Conservation (phyloP, 2,888 invertebrate genomes). For the Cheilosia grossa region DNA sequence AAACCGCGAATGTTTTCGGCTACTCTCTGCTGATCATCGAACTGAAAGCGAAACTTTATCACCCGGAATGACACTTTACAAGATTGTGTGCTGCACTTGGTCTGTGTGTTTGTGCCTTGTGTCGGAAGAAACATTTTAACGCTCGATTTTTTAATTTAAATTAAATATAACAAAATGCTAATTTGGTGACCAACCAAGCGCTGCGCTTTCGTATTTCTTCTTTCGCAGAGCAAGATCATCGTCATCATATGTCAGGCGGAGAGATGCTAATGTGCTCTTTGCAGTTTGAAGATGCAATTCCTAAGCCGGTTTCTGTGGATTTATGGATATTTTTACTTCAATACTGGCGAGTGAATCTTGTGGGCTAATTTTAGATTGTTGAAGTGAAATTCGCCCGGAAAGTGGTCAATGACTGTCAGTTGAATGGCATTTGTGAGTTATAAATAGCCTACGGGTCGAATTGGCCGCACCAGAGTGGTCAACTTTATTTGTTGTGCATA, state of each 20-base stretch:
- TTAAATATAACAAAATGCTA: constrained; percentile 12
- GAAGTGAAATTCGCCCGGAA: constrained; percentile 49
- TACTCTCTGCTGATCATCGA: constrained; percentile 42
- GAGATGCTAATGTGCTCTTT: constrained; percentile 41
- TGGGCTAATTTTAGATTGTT: constrained; percentile 60
- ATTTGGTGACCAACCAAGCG: constrained; percentile 2
- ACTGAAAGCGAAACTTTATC: constrained; percentile 66
- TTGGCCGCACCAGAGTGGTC: no score
- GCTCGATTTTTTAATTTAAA: constrained; percentile 35
- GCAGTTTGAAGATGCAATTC: constrained; percentile 36
- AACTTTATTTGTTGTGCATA: no score
- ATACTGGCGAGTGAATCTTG: constrained; percentile 31
- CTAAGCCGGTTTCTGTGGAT: constrained; percentile 45
- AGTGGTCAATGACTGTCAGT: constrained; percentile 62
- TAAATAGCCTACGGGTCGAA: constrained; percentile 7
- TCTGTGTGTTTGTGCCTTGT: no score
- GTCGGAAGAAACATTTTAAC: constrained; percentile 32
- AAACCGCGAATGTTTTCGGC: constrained; percentile 11
- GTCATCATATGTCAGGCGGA: neutral
- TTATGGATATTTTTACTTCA: constrained; percentile 53
- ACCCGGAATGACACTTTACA: constrained; percentile 42
- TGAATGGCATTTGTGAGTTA: constrained; percentile 41
- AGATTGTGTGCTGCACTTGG: constrained; percentile 17
- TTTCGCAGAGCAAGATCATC: constrained; percentile 18
- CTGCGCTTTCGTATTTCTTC: constrained; percentile 10